Evolutionary conservation across 2,113 vertebrate genomes (phyloP).

Genomic region (Turdus rufiventris): DNA sequence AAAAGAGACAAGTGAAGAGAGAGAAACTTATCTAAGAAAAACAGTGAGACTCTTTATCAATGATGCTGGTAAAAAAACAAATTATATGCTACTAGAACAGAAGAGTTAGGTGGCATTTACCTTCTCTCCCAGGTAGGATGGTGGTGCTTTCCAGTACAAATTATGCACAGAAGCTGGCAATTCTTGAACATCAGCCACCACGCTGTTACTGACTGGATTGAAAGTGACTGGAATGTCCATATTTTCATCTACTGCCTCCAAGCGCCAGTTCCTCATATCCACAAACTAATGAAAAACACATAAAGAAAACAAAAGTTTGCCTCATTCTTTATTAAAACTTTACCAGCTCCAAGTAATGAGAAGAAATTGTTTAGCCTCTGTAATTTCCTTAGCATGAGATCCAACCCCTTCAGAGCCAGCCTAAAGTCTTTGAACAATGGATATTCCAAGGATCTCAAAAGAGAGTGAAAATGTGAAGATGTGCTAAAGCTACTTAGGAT

Average conservation of each 20-base stretch:
- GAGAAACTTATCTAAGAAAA: neutral
- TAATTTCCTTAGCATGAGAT: neutral
- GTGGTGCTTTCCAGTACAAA: slow-evolving; percentile 87
- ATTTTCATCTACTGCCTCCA: slow-evolving; percentile 73
- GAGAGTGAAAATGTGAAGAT: neutral
- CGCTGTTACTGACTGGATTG: slow-evolving; percentile 83
- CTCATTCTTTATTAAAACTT: neutral
- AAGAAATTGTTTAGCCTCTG: neutral
- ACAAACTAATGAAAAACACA: slow-evolving; percentile 76
- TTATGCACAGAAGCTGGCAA: slow-evolving; percentile 73
- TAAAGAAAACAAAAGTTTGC: neutral
- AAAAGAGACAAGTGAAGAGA: neutral
- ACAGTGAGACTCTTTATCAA: neutral
- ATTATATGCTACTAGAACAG: neutral
- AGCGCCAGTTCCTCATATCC: slow-evolving; percentile 85
- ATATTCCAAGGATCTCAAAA: neutral
- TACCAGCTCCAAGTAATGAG: neutral
- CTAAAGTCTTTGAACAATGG: neutral
- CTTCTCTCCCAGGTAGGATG: slow-evolving; percentile 86
- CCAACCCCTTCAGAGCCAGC: neutral
- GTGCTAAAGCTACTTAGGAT: neutral
- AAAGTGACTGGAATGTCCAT: slow-evolving; percentile 77
- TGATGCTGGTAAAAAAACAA: neutral
- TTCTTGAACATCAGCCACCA: slow-evolving; percentile 91
- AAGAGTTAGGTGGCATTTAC: slow-evolving; percentile 63